phyloP scores from a whole-genome alignment of 37 sponge, comb jelly and placozoan genomes.

The Oopsacas minuta region DNA sequence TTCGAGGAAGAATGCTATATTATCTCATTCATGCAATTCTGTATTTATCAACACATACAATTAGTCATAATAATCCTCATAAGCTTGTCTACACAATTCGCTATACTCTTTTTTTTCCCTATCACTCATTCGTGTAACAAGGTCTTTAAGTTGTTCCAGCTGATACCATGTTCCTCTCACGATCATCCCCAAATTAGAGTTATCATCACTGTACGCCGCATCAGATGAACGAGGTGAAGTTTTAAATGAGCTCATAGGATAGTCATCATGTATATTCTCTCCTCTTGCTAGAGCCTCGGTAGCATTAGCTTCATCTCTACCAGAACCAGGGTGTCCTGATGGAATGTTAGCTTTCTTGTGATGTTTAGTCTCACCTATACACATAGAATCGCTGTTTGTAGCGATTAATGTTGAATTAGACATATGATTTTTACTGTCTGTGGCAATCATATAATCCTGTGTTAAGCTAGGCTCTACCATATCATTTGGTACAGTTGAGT shows the following conservation, averaged over 20 bases:
- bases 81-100: slow-evolving; percentile 37
- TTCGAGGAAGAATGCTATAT: background rate
- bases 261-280: background rate
- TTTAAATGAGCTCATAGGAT: background rate
- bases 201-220: background rate
- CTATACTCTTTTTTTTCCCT: slow-evolving; percentile 57
- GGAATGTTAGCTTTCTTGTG: background rate
- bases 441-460: background rate
- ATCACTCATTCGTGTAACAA: slow-evolving; percentile 54
- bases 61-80: slow-evolving; percentile 18
- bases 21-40: background rate
- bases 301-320: background rate
- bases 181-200: slow-evolving; percentile 14
- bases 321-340: background rate
- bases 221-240: background rate
- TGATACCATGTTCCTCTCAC: slow-evolving; percentile 31
- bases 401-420: background rate
- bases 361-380: background rate
- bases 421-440: background rate
- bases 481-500: background rate
- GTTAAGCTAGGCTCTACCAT: background rate
- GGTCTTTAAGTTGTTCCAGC: slow-evolving; percentile 43
- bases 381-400: background rate
- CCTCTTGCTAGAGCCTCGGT: background rate
- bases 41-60: background rate